A percentile compares a stretch with the other conserved stretches of the same genome.
phyloP scores from a whole-genome alignment of 2,113 vertebrate species.

The Hydropotes inermis region DNA sequence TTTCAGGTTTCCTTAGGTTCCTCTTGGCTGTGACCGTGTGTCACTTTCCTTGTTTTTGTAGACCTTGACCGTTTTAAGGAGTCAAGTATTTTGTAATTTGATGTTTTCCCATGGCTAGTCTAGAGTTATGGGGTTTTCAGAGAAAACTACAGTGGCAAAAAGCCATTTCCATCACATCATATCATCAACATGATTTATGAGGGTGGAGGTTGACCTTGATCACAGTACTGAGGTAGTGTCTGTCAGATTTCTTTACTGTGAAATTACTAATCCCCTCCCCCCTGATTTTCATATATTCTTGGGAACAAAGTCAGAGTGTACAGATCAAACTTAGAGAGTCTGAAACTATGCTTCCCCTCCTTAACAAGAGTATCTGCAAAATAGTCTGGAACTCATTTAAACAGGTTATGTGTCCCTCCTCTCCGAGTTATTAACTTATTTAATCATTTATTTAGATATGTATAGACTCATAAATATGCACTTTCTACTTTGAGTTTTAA shows the following conservation, averaged over 20 bases:
- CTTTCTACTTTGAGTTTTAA: not conserved
- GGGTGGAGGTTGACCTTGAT: not conserved
- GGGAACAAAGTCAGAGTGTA: not conserved
- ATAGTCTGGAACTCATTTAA: not conserved
- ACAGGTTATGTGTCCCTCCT: not conserved
- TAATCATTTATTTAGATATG: not conserved
- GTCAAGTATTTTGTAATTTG: not conserved
- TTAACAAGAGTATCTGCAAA: not conserved
- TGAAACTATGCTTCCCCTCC: not conserved
- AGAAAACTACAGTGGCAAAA: not conserved
- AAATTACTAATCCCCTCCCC: not conserved
- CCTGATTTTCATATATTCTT: not conserved
- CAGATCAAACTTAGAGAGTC: not conserved
- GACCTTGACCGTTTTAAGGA: not conserved
- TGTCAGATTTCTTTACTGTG: not conserved
- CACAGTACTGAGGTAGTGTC: not conserved
- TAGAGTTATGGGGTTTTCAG: not conserved
- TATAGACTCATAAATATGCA: not conserved
- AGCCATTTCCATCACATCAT: not conserved
- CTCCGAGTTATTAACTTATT: not conserved
- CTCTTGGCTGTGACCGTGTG: not conserved
- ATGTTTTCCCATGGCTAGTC: not conserved
- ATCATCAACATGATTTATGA: not conserved
- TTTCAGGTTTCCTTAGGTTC: not conserved
- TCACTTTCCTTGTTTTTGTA: not conserved